Evolutionary conservation across 2,797 vertebrate species (phyloP).

Genomic region (Graptemys geographica): DNA sequence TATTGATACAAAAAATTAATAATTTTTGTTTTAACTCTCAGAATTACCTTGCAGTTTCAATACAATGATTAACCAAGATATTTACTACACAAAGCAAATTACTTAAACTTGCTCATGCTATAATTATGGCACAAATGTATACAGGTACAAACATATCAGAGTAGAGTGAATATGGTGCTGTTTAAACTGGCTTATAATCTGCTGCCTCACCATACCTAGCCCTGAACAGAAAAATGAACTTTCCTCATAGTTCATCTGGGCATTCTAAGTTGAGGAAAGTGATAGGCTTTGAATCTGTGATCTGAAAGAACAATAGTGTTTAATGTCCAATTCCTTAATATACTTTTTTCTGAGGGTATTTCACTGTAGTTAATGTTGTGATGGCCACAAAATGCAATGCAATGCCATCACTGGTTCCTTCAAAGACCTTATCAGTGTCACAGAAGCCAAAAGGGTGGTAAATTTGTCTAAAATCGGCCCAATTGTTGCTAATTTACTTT

Average conservation of each 20-base stretch:
- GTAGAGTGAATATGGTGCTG: background rate
- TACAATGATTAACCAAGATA: background rate
- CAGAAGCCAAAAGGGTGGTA: background rate
- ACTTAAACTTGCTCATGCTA: conserved; percentile 13
- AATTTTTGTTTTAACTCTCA: conserved; percentile 59
- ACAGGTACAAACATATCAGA: background rate
- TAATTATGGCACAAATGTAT: conserved; percentile 44
- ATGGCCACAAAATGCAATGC: background rate
- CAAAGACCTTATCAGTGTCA: background rate
- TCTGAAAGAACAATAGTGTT: background rate
- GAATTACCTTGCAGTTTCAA: conserved; percentile 33
- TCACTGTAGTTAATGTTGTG: background rate
- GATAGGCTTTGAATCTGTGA: background rate
- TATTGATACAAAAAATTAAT: conserved; percentile 61
- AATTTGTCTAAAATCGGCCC: background rate
- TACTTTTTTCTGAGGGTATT: background rate
- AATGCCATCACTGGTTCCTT: background rate
- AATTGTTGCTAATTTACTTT: background rate
- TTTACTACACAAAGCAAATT: conserved; percentile 4
- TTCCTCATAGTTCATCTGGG: background rate
- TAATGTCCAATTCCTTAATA: background rate
- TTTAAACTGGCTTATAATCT: conserved; percentile 1
- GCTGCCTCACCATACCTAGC: background rate
- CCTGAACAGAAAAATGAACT: background rate
- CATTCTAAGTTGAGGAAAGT: background rate